phyloP scores from a whole-genome alignment of 53 echinoderm and acorn worm genomes.

The Zoroaster sp. region DNA sequence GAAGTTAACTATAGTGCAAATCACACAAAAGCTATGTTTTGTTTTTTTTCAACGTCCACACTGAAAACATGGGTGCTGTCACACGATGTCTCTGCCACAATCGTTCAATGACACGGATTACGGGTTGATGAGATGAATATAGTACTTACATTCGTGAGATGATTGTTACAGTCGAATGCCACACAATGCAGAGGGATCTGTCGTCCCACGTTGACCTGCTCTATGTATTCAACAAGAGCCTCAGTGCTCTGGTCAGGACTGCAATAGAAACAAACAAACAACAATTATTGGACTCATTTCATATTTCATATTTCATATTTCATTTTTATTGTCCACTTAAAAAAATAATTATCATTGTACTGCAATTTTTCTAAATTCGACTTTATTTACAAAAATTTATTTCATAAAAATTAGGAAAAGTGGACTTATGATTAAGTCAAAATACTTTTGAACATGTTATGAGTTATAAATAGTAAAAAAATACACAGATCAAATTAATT shows the following conservation, averaged over 20 bases:
- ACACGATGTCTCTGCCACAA: neutral
- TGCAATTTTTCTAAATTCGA: no score
- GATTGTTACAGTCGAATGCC: conserved; percentile 97
- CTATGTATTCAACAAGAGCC: conserved; percentile 76
- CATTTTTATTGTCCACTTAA: no score
- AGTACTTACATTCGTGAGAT: conserved; percentile 97
- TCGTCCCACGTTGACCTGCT: conserved; percentile 75
- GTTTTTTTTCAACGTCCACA: neutral
- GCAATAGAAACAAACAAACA: neutral
- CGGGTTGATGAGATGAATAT: neutral
- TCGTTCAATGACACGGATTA: neutral
- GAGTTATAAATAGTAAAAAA: no score
- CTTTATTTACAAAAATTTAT: no score
- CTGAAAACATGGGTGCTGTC: neutral
- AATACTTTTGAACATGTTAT: no score
- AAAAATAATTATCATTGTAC: no score
- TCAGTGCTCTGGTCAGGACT: conserved; percentile 93
- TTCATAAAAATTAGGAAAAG: no score
- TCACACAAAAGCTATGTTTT: neutral
- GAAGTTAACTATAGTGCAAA: no score
- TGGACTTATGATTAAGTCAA: no score
- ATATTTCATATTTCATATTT: no score
- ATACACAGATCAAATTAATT: no score
- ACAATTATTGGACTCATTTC: neutral
- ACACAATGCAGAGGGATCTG: conserved; percentile 82